Conservation (phyloP, 2,888 invertebrate species). For the Standfussiana lucernea region DNA sequence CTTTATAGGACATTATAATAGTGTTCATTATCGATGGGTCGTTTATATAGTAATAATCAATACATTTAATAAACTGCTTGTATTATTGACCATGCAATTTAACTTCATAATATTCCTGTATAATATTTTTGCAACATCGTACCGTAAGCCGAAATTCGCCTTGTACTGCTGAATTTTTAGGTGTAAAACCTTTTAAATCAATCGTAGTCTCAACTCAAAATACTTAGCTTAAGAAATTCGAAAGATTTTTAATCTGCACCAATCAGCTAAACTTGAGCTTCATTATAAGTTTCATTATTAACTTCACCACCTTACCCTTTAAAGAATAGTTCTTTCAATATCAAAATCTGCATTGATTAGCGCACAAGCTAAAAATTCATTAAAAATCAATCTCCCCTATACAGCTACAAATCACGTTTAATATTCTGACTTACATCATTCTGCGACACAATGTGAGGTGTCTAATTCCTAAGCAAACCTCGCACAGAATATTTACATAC, state of each 20-base stretch:
- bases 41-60: conserved; percentile 36
- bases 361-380: not conserved
- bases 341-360: not conserved
- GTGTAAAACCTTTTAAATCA: not conserved
- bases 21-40: conserved; percentile 13
- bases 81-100: not conserved
- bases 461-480: conserved; percentile 80
- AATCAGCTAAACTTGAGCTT: too few species aligned
- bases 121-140: not conserved
- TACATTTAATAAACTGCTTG: not conserved
- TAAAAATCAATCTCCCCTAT: conserved; percentile 59
- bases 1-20: conserved; percentile 51
- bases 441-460: conserved; percentile 63
- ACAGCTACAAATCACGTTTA: conserved; percentile 57
- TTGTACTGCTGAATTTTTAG: not conserved
- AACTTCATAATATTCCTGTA: too few species aligned
- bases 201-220: not conserved
- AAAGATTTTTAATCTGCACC: too few species aligned
- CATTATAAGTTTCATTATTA: not conserved
- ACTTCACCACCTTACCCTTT: not conserved
- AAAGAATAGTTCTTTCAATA: not conserved
- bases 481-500: conserved; percentile 77
- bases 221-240: too few species aligned
- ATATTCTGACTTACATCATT: conserved; percentile 65
- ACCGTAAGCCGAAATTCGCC: too few species aligned